These are phyloP conservation scores for Podargus strigoides DNA, from an alignment of 2,797 vertebrate species.

Conservation along the genomic window DNA sequence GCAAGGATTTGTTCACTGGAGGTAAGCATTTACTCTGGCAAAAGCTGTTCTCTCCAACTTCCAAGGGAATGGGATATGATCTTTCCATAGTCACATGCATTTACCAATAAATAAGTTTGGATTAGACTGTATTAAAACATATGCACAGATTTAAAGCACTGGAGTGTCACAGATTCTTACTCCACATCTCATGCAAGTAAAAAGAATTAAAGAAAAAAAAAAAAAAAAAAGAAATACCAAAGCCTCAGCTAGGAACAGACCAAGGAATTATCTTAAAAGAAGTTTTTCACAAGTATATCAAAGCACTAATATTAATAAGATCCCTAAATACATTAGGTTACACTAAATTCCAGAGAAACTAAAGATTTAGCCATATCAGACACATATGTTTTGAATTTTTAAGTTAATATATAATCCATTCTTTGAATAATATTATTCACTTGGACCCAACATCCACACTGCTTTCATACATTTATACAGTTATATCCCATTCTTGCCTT, in stretches of 20 bases:
- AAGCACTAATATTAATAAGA: constrained; percentile 44
- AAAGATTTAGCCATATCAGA: constrained; percentile 25
- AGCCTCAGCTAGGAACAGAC: constrained; percentile 18
- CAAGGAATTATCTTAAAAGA: constrained; percentile 18
- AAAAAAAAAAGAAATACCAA: not conserved
- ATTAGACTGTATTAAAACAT: constrained; percentile 55
- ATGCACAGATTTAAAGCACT: constrained; percentile 47
- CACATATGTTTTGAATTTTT: constrained; percentile 9
- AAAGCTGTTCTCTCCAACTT: not conserved
- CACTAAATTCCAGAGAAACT: constrained; percentile 53
- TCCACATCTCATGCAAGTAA: constrained; percentile 66
- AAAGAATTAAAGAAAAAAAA: not conserved
- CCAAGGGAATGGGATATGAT: not conserved
- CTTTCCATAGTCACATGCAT: constrained; percentile 14
- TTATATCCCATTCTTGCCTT: constrained; percentile 30
- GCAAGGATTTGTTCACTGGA: not conserved
- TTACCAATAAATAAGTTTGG: constrained; percentile 45
- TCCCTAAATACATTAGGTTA: constrained; percentile 41
- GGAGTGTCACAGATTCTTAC: constrained; percentile 37
- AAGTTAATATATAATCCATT: constrained; percentile 59
- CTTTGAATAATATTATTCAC: constrained; percentile 36
- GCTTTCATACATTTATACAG: constrained; percentile 57
- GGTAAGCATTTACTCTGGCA: not conserved
- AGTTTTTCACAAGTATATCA: constrained; percentile 29
- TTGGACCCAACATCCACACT: constrained; percentile 31